Evolutionary conservation across 2,113 vertebrate genomes (phyloP), one percentile per base, ranked within the genome.

Genomic region (Podilymbus podiceps): DNA sequence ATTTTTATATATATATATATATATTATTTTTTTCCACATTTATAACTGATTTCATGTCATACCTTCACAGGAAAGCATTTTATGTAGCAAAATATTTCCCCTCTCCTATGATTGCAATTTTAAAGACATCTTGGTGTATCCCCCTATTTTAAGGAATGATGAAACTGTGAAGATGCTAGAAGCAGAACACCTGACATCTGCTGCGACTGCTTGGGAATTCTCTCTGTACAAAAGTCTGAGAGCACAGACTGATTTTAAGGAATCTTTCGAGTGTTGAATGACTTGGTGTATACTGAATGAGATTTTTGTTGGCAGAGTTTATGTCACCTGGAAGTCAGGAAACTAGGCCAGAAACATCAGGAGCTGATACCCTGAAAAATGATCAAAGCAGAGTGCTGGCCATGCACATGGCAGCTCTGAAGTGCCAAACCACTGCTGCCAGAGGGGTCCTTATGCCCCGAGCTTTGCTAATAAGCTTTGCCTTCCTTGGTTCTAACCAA

Each of bases 121-220:
- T 4, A 22, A 55, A 77, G 80, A 12, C 38, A 85, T 12, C 31
- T 78, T 64, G 24, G 2, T n/a, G 21, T 27, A 72, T 56, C 15
- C 25, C 18, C 80, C 27, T 42, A 21, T 62, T 88, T 85, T 35
- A 62, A 91, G 66, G 23, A 66, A 89, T 46, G 25, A 15, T 66
- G 59, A 88, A 94, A 35, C 28, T 38, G 66, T 31, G 19, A 89
- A 85, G 58, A 55, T 44, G 7, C 25, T 59, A 35, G n/a, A 88
- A 96, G 52, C 20, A 44, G 53, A 95, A 90, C 75, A 77, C 68
- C 58, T 83, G 88, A 91, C 38, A 88, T 58, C 83, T 92, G 82
- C 38, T 92, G 30, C 74, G 75, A 59, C 42, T 6, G 0, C 75
- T 53, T 66, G 78, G 77, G 88, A 91, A 85, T 73, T 55, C 11